Evolutionary conservation across 2,113 vertebrate species (phyloP).

Genomic region (Charadrius vociferus): DNA sequence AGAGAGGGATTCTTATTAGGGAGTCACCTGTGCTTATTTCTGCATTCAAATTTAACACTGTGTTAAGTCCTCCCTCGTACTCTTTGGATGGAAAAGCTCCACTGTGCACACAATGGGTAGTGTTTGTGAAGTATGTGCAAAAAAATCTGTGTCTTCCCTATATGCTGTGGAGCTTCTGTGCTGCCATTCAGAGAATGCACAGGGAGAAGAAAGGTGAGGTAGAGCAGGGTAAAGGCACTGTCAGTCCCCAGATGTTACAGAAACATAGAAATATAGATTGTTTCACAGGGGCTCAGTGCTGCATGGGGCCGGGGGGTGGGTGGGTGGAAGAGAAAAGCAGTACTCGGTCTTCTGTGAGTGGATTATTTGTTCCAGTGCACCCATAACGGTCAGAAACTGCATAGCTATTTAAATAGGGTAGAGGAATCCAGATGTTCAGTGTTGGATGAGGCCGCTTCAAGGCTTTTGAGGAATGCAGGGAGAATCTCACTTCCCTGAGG

Average conservation of each 20-base stretch:
- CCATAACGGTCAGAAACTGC: not conserved
- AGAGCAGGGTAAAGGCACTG: not conserved
- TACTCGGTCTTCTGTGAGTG: not conserved
- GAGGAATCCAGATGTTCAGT: not conserved
- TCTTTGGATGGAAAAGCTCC: not conserved
- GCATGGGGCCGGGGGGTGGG: too few relatives aligned
- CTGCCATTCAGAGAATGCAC: not conserved
- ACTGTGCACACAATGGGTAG: too few relatives aligned
- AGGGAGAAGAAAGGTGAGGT: not conserved
- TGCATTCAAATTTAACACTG: not conserved
- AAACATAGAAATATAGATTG: not conserved
- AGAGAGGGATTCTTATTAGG: too few relatives aligned
- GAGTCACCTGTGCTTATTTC: not conserved
- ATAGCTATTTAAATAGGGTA: not conserved
- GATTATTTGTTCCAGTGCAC: not conserved
- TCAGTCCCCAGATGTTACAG: not conserved
- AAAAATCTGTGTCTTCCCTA: not conserved
- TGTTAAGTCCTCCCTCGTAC: not conserved
- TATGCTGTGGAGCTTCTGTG: not conserved
- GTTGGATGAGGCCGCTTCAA: not conserved
- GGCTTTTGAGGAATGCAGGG: not conserved
- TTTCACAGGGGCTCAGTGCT: not conserved
- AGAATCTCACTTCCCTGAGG: not conserved
- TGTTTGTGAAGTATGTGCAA: not conserved
- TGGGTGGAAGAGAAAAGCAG: too few relatives aligned